Evolutionary conservation across 2,113 vertebrate genomes (phyloP).

Genomic region (Scomber colias): DNA sequence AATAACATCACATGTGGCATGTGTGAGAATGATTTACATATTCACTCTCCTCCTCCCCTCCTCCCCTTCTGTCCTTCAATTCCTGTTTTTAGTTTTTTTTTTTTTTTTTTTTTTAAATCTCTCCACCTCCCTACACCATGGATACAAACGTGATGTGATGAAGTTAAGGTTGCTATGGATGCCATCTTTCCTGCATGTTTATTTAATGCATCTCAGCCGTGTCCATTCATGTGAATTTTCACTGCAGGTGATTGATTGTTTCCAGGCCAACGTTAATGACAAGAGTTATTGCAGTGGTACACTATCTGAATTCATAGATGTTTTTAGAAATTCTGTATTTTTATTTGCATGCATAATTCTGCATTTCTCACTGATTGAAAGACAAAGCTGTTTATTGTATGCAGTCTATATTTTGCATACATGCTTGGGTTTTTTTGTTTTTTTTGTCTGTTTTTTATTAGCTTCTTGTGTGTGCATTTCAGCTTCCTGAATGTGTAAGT

Average conservation of each 20-base stretch:
- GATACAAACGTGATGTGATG: conserved; percentile 47
- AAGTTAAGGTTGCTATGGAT: conserved; percentile 26
- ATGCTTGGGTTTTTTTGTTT: neutral
- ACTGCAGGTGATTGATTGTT: conserved; percentile 53
- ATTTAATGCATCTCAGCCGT: conserved; percentile 41
- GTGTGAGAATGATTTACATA: conserved; percentile 60
- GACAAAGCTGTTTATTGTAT: conserved; percentile 15
- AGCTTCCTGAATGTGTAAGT: neutral
- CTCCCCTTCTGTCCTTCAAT: conserved; percentile 53
- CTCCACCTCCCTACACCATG: neutral
- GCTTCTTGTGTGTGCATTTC: conserved; percentile 10
- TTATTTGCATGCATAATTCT: conserved; percentile 37
- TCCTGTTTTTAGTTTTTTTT: neutral
- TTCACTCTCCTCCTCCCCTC: conserved; percentile 25
- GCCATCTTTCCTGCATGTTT: conserved; percentile 40
- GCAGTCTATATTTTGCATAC: neutral
- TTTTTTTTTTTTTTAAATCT: conserved; percentile 9
- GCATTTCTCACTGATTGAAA: conserved; percentile 26
- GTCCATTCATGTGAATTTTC: conserved; percentile 5
- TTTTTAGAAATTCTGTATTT: conserved; percentile 28
- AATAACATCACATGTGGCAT: conserved; percentile 40
- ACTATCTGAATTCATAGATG: conserved; percentile 4
- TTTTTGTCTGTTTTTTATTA: neutral
- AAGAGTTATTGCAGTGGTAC: neutral
- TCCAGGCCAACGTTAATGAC: conserved; percentile 28